phyloP scores from a whole-genome alignment of 1,140 invertebrate genomes.

The Tetragonula clypearis region DNA sequence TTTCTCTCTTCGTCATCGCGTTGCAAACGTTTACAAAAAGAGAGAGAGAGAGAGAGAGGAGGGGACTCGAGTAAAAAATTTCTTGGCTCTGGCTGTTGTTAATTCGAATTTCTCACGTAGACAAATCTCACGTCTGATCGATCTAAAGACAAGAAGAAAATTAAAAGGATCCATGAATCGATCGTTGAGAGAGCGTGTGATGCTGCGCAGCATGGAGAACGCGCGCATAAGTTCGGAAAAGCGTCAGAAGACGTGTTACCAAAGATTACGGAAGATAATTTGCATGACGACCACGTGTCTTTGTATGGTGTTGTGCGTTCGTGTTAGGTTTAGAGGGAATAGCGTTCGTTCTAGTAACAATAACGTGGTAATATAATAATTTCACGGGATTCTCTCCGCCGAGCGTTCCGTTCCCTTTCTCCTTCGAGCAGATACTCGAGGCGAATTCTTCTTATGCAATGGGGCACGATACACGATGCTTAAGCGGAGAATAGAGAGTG shows the following conservation, averaged over 20 bases:
- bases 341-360: not conserved
- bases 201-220: not conserved
- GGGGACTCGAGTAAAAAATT: no score
- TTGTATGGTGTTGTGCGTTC: slow-evolving; percentile 7
- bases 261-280: slow-evolving; percentile 6
- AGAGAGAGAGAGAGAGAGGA: no score
- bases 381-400: not conserved
- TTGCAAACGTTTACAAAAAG: not conserved
- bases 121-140: no score
- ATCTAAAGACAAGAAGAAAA: no score
- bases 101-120: no score
- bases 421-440: not conserved
- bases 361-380: not conserved
- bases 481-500: no score
- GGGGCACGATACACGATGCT: not conserved
- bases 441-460: not conserved
- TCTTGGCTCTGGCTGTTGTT: no score
- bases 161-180: not conserved
- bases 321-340: not conserved
- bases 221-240: not conserved
- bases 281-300: not conserved
- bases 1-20: not conserved
- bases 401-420: not conserved
- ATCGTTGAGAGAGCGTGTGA: no score
- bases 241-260: not conserved